phyloP scores from a whole-genome alignment of 30 jellyfish, hydroid and myxozoan genomes.

The Aurelia sp. region DNA sequence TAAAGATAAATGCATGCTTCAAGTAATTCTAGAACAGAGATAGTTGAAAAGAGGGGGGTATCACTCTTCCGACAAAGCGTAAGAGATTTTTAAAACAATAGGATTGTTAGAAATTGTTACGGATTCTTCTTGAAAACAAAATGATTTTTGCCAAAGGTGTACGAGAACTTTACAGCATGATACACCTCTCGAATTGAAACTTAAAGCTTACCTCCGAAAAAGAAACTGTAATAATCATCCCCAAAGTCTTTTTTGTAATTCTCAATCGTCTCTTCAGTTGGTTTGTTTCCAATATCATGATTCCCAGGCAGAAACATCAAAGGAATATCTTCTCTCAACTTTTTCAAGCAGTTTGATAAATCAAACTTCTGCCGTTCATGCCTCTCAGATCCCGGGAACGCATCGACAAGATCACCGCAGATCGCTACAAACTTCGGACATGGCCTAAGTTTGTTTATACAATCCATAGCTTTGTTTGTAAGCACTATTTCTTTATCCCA shows the following conservation, averaged over 20 bases:
- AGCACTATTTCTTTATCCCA: slow-evolving; percentile 87
- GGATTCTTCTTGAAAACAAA: no score
- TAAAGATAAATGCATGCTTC: no score
- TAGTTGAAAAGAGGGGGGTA: no score
- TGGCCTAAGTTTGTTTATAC: slow-evolving; percentile 68
- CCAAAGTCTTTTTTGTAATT: slow-evolving; percentile 74
- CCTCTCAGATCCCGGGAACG: slow-evolving; percentile 60
- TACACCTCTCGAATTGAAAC: background rate
- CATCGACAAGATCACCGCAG: slow-evolving; percentile 95
- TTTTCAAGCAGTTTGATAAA: slow-evolving; percentile 38
- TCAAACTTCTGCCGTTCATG: slow-evolving; percentile 74
- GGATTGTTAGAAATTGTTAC: no score
- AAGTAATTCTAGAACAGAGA: no score
- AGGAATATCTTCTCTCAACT: slow-evolving; percentile 61
- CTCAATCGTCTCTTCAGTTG: slow-evolving; percentile 69
- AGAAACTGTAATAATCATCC: slow-evolving; percentile 79
- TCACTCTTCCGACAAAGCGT: no score
- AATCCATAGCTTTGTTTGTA: slow-evolving; percentile 74
- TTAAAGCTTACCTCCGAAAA: slow-evolving; percentile 79
- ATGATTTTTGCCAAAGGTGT: no score
- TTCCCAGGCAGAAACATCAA: slow-evolving; percentile 91
- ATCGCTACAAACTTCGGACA: slow-evolving; percentile 83
- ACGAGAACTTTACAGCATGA: no score
- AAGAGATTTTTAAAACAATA: no score
- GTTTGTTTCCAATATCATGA: slow-evolving; percentile 91